Evolutionary conservation across 2,113 vertebrate genomes (phyloP).

Genomic region (Tyrannus savana): DNA sequence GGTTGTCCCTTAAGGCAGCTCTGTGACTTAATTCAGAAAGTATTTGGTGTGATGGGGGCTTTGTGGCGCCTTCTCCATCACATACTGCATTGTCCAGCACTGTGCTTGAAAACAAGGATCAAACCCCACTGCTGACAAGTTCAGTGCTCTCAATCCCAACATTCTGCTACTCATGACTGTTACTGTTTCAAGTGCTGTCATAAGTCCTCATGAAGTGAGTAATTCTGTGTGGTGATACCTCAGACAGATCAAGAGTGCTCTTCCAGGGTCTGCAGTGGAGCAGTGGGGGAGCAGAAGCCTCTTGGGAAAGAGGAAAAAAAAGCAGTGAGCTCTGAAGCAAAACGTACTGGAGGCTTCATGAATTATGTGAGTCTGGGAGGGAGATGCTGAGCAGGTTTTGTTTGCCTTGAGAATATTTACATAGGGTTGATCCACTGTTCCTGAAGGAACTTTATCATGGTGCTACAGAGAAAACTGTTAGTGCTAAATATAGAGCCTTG

Average conservation of each 20-base stretch:
- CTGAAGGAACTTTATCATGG: slow-evolving; percentile 10
- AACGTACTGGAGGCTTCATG: background rate
- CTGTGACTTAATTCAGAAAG: background rate
- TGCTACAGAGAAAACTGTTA: background rate
- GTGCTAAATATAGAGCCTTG: slow-evolving; percentile 8
- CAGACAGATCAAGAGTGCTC: background rate
- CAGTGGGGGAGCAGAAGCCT: background rate
- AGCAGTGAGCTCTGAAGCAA: background rate
- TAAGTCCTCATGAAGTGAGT: background rate
- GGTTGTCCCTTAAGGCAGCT: background rate
- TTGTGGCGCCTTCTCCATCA: background rate
- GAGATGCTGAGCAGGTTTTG: background rate
- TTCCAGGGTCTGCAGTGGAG: background rate
- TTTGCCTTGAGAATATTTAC: slow-evolving; percentile 37
- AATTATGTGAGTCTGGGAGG: background rate
- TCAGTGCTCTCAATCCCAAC: background rate
- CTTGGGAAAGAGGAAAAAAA: background rate
- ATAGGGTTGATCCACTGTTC: background rate
- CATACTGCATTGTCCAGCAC: rapidly evolving
- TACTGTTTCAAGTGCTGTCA: background rate
- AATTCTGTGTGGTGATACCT: background rate
- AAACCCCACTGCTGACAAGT: background rate
- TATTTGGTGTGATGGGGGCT: background rate
- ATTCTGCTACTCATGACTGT: background rate
- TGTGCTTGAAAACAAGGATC: background rate